phyloP scores from a whole-genome alignment of 2,888 invertebrate genomes.

The Bombyx huttoni region DNA sequence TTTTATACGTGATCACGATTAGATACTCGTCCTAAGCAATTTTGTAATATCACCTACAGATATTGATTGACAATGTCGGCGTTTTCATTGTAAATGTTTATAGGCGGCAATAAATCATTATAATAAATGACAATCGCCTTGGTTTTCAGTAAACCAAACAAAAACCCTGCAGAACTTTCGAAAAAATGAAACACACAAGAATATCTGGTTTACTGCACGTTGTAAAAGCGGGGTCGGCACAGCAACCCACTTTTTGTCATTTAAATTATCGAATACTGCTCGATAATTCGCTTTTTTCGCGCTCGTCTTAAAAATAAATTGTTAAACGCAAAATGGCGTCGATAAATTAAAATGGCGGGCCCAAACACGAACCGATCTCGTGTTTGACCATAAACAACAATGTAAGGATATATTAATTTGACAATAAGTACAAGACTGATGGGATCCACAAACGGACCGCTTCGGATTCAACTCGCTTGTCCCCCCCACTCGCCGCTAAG shows the following conservation, averaged over 20 bases:
- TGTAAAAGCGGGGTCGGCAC: background rate
- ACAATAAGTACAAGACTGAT: constrained; percentile 26
- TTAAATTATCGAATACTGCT: background rate
- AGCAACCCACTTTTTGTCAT: too few species aligned
- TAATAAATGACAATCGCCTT: too few species aligned
- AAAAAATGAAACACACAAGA: too few species aligned
- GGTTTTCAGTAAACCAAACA: too few species aligned
- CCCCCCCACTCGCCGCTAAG: background rate
- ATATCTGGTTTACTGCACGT: background rate
- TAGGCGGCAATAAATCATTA: too few species aligned
- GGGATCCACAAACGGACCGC: background rate
- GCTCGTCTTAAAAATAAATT: background rate
- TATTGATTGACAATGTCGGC: too few species aligned
- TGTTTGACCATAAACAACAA: constrained; percentile 38
- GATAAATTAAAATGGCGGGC: constrained; percentile 26
- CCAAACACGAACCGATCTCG: constrained; percentile 27
- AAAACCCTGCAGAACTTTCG: too few species aligned
- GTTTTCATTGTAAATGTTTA: too few species aligned
- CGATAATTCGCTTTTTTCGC: background rate
- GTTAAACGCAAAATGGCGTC: constrained; percentile 16
- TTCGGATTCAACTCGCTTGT: background rate
- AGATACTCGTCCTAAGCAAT: too few species aligned
- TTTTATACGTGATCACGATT: too few species aligned
- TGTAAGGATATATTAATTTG: constrained; percentile 41
- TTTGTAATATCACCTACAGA: too few species aligned